Conservation (phyloP, 2,797 vertebrate species). For the Serranus cabrilla region DNA sequence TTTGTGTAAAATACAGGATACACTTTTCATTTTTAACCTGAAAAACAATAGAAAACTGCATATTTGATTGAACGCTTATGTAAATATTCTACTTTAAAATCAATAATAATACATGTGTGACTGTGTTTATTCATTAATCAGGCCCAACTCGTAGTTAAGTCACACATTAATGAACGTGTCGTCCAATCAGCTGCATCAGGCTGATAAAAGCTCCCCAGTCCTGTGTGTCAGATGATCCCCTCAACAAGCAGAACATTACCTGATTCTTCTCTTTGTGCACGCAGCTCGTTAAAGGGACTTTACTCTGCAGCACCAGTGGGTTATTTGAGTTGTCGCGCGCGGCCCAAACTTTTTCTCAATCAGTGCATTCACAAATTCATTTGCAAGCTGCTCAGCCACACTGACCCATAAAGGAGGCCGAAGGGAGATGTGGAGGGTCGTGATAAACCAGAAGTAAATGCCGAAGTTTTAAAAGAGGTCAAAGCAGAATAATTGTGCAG, state of each 20-base stretch:
- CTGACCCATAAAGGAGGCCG: neutral
- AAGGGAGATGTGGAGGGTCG: neutral
- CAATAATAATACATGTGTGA: neutral
- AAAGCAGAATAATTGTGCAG: slow-evolving; percentile 1
- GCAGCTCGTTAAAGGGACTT: slow-evolving; percentile 14
- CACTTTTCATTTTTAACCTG: neutral
- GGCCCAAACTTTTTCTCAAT: neutral
- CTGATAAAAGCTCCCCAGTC: neutral
- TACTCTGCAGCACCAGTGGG: neutral
- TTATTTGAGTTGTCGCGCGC: neutral
- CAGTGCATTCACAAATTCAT: neutral
- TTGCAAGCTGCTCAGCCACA: neutral
- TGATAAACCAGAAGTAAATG: neutral
- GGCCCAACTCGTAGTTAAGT: neutral
- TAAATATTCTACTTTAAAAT: too few relatives aligned
- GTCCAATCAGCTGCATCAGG: slow-evolving; percentile 8
- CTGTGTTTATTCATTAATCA: slow-evolving; percentile 7
- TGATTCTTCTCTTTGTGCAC: slow-evolving; percentile 22
- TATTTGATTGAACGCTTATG: neutral
- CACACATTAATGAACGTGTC: neutral
- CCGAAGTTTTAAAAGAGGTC: neutral
- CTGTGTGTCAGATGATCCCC: neutral
- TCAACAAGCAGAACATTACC: slow-evolving; percentile 3
- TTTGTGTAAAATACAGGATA: neutral
- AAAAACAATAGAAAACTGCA: neutral